Percentiles rank a stretch among this genome's conserved stretches.
These are phyloP conservation scores for Drepanosiphum platanoidis DNA, from an alignment of 2,888 invertebrate species.

Conservation along the genomic window DNA sequence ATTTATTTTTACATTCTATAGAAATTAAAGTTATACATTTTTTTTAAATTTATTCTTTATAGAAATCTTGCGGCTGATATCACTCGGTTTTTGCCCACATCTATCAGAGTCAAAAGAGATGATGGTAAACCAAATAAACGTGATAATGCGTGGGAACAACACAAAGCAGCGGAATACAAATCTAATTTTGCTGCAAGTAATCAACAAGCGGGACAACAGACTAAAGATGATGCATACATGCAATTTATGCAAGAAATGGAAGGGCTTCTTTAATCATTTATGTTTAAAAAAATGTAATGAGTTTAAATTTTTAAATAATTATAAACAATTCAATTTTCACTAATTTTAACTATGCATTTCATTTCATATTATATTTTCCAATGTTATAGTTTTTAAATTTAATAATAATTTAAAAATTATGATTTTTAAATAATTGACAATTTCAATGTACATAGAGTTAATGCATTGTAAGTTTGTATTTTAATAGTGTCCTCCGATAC, in stretches of 20 bases:
- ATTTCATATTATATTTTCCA: neutral
- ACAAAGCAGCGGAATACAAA: conserved; percentile 61
- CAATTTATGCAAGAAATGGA: conserved; percentile 99
- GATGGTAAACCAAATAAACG: conserved; percentile 68
- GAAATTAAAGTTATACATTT: conserved; percentile 12
- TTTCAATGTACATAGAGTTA: neutral
- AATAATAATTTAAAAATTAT: too few species aligned
- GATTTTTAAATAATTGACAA: neutral
- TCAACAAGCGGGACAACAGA: conserved; percentile 69
- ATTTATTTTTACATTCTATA: neutral
- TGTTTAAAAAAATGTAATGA: neutral
- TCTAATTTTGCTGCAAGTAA: conserved; percentile 58
- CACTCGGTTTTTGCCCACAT: conserved; percentile 93
- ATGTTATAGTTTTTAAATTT: neutral
- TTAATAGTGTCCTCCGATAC: neutral
- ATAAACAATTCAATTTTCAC: conserved; percentile 12
- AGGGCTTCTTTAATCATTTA: conserved; percentile 76
- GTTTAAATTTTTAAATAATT: neutral
- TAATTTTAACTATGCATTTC: neutral
- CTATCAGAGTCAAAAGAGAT: conserved; percentile 89
- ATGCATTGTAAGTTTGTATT: neutral
- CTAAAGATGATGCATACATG: conserved; percentile 97
- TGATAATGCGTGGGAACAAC: conserved; percentile 55
- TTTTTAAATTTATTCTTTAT: conserved; percentile 62
- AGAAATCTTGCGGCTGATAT: conserved; percentile 92